Evolutionary conservation across 2,888 invertebrate species (phyloP).

Genomic region (Meghimatium bilineatum): DNA sequence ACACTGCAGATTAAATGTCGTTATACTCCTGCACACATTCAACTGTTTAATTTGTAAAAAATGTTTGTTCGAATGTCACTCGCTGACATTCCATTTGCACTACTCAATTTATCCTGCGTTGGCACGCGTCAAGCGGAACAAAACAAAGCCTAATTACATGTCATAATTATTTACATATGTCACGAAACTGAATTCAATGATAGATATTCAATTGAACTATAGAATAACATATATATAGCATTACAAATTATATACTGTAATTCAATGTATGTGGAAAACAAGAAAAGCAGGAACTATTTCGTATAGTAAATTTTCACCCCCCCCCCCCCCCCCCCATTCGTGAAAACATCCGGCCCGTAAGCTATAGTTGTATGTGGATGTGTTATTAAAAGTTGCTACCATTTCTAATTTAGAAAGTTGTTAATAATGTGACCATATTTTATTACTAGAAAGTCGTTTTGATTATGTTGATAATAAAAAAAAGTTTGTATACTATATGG

Average conservation of each 20-base stretch:
- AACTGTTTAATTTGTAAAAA: neutral
- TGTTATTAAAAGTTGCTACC: neutral
- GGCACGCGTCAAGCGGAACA: neutral
- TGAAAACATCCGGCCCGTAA: neutral
- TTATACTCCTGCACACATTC: neutral
- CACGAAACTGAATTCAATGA: neutral
- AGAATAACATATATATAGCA: neutral
- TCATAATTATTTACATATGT: neutral
- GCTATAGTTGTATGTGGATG: neutral
- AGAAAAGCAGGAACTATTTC: constrained; percentile 2
- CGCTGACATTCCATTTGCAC: constrained; percentile 42
- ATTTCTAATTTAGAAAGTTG: neutral
- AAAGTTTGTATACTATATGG: neutral
- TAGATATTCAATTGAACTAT: neutral
- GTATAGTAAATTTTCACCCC: neutral
- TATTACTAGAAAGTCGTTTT: neutral
- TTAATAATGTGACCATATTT: neutral
- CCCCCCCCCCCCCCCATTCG: neutral
- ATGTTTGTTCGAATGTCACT: constrained; percentile 34
- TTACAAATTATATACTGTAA: neutral
- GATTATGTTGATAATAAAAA: neutral
- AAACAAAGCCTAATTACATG: neutral
- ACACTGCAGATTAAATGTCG: neutral
- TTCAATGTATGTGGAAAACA: neutral
- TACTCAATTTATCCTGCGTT: neutral